A percentile compares a stretch with the other conserved stretches of the same genome.
These are phyloP conservation scores for Automeris io DNA, from an alignment of 2,888 invertebrate genomes.

Conservation along the genomic window DNA sequence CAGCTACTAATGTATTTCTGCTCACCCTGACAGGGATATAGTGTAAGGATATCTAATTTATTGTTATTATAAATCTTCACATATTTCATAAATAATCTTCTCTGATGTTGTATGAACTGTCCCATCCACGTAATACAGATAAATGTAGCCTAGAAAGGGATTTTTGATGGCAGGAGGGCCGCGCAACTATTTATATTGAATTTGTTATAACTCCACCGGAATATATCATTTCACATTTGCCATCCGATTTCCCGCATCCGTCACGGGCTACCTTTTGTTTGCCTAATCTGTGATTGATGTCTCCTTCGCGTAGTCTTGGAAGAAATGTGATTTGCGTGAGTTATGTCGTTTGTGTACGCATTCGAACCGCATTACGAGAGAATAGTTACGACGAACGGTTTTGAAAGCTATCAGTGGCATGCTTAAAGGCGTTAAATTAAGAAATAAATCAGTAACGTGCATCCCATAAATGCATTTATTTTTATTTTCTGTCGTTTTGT, in stretches of 20 bases:
- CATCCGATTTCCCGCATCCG: constrained; percentile 43
- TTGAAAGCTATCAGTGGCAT: too few relatives aligned
- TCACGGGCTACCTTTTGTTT: constrained; percentile 24
- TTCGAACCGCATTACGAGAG: too few relatives aligned
- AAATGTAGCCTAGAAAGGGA: constrained; percentile 50
- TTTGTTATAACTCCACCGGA: constrained; percentile 30
- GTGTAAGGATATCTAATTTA: too few relatives aligned
- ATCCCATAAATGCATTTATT: too few relatives aligned
- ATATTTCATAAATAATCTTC: neutral
- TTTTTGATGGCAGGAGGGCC: constrained; percentile 39
- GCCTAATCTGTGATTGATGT: constrained; percentile 3
- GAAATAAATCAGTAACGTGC: too few relatives aligned
- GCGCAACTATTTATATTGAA: constrained; percentile 58
- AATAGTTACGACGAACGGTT: too few relatives aligned
- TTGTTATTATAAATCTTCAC: too few relatives aligned
- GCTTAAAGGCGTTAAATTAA: too few relatives aligned
- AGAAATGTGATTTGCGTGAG: neutral
- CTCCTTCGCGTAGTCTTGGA: neutral
- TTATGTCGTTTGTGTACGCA: neutral
- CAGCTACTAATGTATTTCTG: too few relatives aligned
- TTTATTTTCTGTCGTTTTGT: too few relatives aligned
- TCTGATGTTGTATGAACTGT: constrained; percentile 16
- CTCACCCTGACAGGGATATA: too few relatives aligned
- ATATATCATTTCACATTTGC: constrained; percentile 54
- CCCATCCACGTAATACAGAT: constrained; percentile 45